phyloP scores from a whole-genome alignment of 2,888 invertebrate genomes.

The Melanargia galathea region DNA sequence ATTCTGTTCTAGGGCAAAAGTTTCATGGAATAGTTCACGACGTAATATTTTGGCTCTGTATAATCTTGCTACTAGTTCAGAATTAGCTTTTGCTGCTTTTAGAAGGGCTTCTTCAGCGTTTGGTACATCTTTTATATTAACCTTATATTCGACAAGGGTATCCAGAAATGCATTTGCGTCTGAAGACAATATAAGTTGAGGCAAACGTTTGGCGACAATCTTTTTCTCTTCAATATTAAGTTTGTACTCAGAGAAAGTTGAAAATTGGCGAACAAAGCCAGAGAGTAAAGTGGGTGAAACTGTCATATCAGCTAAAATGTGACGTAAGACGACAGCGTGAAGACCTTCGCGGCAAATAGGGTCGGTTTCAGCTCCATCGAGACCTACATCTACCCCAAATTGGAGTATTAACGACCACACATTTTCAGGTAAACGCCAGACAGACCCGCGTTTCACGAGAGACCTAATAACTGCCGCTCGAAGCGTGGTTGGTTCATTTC shows the following conservation, averaged over 20 bases:
- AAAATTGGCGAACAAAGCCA: slow-evolving; percentile 53
- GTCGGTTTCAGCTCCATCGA: slow-evolving; percentile 54
- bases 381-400: slow-evolving; percentile 58
- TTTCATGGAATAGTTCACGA: slow-evolving; percentile 50
- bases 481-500: slow-evolving; percentile 58
- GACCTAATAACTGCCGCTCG: slow-evolving; percentile 64
- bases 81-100: slow-evolving; percentile 44
- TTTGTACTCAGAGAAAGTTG: slow-evolving; percentile 53
- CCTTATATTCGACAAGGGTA: slow-evolving; percentile 48
- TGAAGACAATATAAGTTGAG: slow-evolving; percentile 45
- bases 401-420: slow-evolving; percentile 55
- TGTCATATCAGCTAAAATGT: slow-evolving; percentile 46
- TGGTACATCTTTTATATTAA: slow-evolving; percentile 44
- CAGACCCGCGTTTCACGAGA: slow-evolving; percentile 57
- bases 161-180: slow-evolving; percentile 48
- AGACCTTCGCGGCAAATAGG: slow-evolving; percentile 59
- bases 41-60: slow-evolving; percentile 53
- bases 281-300: slow-evolving; percentile 44
- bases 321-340: slow-evolving; percentile 59
- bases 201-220: slow-evolving; percentile 43
- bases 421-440: slow-evolving; percentile 58
- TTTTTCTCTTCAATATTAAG: slow-evolving; percentile 49
- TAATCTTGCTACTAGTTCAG: slow-evolving; percentile 47
- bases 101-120: slow-evolving; percentile 46
- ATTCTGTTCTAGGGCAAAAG: slow-evolving; percentile 51